Percentiles rank a stretch among this genome's conserved stretches.
Evolutionary conservation across 2,113 vertebrate genomes (phyloP).

Genomic region (Megaptera novaeangliae): DNA sequence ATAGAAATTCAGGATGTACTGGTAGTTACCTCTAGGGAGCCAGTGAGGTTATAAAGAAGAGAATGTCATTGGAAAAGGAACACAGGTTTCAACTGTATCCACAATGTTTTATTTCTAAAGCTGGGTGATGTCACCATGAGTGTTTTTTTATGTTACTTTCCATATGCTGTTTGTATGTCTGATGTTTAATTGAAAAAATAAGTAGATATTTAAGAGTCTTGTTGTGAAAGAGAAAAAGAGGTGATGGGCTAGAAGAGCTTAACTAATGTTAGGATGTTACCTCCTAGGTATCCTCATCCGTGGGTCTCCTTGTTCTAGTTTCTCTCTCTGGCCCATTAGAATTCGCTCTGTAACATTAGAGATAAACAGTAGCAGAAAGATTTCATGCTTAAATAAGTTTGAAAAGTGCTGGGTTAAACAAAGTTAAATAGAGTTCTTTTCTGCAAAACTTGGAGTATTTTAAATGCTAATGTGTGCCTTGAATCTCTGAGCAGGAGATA

Average conservation of each 20-base stretch:
- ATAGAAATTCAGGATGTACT: neutral
- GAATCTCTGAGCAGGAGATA: neutral
- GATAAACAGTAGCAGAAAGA: neutral
- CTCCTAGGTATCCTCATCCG: neutral
- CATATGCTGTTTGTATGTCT: neutral
- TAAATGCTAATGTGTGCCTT: neutral
- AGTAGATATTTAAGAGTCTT: neutral
- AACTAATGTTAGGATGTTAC: fast-evolving
- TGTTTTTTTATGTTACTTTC: neutral
- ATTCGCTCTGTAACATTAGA: neutral
- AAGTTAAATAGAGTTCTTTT: neutral
- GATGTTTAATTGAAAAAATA: neutral
- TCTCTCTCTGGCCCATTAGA: neutral
- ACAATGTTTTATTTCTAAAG: neutral
- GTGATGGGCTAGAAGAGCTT: neutral
- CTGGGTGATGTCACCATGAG: neutral
- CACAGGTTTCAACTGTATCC: neutral
- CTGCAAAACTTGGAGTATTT: neutral
- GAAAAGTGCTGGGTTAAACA: neutral
- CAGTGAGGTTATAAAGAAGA: neutral
- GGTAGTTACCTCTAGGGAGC: neutral
- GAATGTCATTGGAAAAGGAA: neutral
- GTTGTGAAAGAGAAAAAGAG: neutral
- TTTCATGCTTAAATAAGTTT: neutral
- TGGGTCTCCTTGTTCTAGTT: neutral